Base-by-base conservation (phyloP, 2,113 vertebrate species). In the Siphamia tubifer region DNA sequence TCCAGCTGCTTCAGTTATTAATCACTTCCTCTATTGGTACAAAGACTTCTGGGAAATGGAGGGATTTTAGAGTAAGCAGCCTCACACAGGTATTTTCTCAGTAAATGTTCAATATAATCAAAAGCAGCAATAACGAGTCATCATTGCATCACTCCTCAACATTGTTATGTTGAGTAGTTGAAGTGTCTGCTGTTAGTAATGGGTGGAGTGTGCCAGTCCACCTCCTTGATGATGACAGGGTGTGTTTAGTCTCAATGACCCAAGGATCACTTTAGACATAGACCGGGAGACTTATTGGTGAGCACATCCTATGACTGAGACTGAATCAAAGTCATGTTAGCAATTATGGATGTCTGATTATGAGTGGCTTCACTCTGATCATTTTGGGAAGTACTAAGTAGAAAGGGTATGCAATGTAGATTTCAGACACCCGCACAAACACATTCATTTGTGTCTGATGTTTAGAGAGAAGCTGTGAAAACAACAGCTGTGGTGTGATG, bases 11-110 rank as follows among this genome's bases (percentile, higher is more conserved):
- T 80, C 7, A 28, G 32, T 24, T 64, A 86, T 92, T 87, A 87
- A 86, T 93, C 90, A 91, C 79, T 81, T 92, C 87, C 87, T 87
- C 57, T 65, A 57, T 61, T 77, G 62, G 36, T 49, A 62, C 25
- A 56, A 70, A 57, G 31, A 53, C 81, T 87, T 90, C 75, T 85
- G 79, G 90, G 84, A 92, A 93, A 83, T 44, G 19, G 32, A 31
- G 42, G 31, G 69, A 56, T 72, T 71, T 64, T 36, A 56, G 60
- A 17, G 63, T 61, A 70, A 77, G 60, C 28, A 62, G 35, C 42
- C 21, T 78, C 54, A 74, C 34, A 11, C 52, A 79, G 64, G 68
- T 77, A 76, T 78, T 77, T 76, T 84, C 51, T 57, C 15, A 70
- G 72, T 36, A 13, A 19, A 32, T 58, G 27, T 1, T 10, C 27